These are phyloP conservation scores for Hipposideros armiger DNA, from an alignment of 2,113 vertebrate genomes.

Conservation along the genomic window DNA sequence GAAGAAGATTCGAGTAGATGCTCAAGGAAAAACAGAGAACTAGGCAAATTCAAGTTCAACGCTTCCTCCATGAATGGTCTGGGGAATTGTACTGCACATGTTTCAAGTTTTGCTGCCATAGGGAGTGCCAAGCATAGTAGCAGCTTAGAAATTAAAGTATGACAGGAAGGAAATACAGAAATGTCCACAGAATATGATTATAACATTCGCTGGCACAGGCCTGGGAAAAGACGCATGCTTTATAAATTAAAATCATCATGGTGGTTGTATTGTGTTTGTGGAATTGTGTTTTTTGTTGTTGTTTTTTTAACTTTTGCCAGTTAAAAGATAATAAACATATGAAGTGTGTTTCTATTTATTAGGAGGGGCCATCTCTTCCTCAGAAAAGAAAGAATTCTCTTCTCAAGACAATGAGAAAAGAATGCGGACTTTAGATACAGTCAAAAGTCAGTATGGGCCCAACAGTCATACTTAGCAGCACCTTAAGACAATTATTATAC, in stretches of 20 bases:
- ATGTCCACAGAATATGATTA: not conserved
- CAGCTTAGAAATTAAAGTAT: not conserved
- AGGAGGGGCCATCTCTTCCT: not conserved
- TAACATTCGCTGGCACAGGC: not conserved
- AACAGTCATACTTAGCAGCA: not conserved
- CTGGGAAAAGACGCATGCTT: not conserved
- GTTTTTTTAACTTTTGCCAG: not conserved
- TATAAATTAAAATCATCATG: not conserved
- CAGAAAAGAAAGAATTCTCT: slow-evolving; percentile 40
- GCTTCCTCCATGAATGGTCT: not conserved
- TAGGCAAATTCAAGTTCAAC: not conserved
- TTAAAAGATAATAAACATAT: slow-evolving; percentile 28
- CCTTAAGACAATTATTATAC: not conserved
- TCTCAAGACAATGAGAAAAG: slow-evolving; percentile 7
- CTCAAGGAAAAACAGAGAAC: not conserved
- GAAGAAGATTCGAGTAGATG: not conserved
- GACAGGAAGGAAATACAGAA: not conserved
- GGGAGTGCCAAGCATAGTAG: not conserved
- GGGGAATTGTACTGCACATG: not conserved
- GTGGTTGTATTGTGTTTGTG: not conserved
- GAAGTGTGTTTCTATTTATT: not conserved
- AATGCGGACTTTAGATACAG: not conserved
- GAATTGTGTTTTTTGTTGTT: not conserved
- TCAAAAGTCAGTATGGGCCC: not conserved
- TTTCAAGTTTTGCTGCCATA: not conserved